Base-by-base conservation (phyloP, 2,888 invertebrate genomes). In the Chrysomela aeneicollis region DNA sequence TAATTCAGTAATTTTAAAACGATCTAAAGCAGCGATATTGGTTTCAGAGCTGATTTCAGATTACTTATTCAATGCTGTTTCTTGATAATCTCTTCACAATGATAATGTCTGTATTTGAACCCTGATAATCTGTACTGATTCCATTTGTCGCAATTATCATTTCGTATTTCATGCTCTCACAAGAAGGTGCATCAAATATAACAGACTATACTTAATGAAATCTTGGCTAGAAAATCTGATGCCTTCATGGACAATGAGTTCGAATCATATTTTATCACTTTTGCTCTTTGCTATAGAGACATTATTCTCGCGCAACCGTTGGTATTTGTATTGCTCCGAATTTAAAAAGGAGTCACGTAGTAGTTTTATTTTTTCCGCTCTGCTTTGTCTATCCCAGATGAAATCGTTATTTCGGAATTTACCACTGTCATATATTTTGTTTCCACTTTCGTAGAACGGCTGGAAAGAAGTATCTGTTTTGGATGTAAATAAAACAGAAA, bases 351-450 rank as follows among this genome's bases (percentile, higher is more conserved):
- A 42, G 15, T 42, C 42, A n/a, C 42, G 15, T 42, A 42, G 2
- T n/a, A 15, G 12, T 42, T 42, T 42, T 42, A 3, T 15, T 42
- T 42, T 15, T 42, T 42, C 15, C 42, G 12, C 42, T 2, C n/a
- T 8, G 42, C 42, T 42, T 42, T 15, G 42, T 42, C 42, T n/a
- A 42, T 42, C 15, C 42, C 42, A 42, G 42, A 42, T 42, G 42
- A 42, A n/a, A 15, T 42, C 42, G 42, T 42, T 42, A 42, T 42
- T 42, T 15, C 6, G 42, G 42, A 42, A 42, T 42, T 42, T 12
- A 42, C n/a, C 42, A 42, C 42, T 42, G 42, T 42, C 42, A 42
- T 42, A 42, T 42, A 42, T 42, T 42, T 42, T 6, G 42, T 42
- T n/a, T 12, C 42, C 3, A 15, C 42, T 15, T 5, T 10, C 10